These are phyloP conservation scores for Papilio polytes DNA, from an alignment of 1,140 invertebrate genomes.

Conservation along the genomic window DNA sequence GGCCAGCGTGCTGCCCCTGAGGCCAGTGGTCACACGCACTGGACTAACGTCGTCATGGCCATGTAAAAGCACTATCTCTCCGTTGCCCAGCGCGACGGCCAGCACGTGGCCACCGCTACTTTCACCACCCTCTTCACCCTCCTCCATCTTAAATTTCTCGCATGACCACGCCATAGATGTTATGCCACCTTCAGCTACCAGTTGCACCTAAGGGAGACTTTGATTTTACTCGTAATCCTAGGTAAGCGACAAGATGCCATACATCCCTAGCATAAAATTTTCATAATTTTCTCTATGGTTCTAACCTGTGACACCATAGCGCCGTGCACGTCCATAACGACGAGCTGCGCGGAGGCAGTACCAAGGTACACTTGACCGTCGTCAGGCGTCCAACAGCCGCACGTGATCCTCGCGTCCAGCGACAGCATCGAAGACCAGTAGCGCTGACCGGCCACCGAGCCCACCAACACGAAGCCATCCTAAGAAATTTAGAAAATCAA, in stretches of 20 bases:
- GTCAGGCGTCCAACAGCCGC: slow-evolving; percentile 98
- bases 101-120: slow-evolving; percentile 87
- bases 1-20: slow-evolving; percentile 90
- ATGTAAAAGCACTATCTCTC: slow-evolving; percentile 93
- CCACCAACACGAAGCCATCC: slow-evolving; percentile 98
- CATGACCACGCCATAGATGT: slow-evolving; percentile 97
- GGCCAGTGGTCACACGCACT: slow-evolving; percentile 91
- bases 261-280: background rate
- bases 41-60: slow-evolving; percentile 97
- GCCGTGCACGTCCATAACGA: slow-evolving; percentile 98
- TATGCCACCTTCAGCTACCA: slow-evolving; percentile 92
- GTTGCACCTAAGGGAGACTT: slow-evolving; percentile 87
- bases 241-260: too few relatives aligned
- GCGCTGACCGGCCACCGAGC: slow-evolving; percentile 97
- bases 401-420: slow-evolving; percentile 96
- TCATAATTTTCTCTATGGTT: background rate
- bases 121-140: slow-evolving; percentile 88
- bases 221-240: background rate
- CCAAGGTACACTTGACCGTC: slow-evolving; percentile 99
- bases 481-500: slow-evolving; percentile 62
- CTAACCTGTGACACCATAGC: slow-evolving; percentile 96
- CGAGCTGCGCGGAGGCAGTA: slow-evolving; percentile 95
- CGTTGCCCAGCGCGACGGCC: slow-evolving; percentile 95
- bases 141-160: slow-evolving; percentile 99
- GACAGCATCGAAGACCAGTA: slow-evolving; percentile 99